These are phyloP conservation scores for Leontocebus nigricollis DNA, from an alignment of 2,797 vertebrate genomes.

Conservation along the genomic window DNA sequence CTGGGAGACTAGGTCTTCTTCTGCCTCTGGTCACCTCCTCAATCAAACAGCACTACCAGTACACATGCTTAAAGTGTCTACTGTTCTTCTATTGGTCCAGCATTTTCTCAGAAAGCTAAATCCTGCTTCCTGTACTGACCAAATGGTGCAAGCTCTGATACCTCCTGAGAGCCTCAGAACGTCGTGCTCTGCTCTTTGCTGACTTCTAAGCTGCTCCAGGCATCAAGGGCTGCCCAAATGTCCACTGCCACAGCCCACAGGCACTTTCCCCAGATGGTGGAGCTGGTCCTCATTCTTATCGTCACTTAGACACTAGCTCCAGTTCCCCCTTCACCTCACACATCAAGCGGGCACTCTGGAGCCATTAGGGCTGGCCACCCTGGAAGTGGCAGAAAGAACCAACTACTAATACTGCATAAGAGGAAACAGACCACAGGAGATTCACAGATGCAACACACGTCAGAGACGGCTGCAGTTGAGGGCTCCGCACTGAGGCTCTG, in stretches of 20 bases:
- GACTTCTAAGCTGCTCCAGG: background rate
- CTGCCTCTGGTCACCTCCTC: background rate
- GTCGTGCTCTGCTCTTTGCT: background rate
- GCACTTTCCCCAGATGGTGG: background rate
- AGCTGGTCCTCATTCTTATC: background rate
- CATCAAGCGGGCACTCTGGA: background rate
- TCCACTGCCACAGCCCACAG: too few relatives aligned
- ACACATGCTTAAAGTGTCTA: background rate
- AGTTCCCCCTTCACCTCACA: background rate
- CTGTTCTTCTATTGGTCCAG: background rate
- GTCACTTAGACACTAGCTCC: background rate
- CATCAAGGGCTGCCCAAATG: background rate
- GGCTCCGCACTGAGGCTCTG: background rate
- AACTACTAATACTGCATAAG: too few relatives aligned
- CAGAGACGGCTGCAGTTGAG: background rate
- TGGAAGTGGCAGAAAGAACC: background rate
- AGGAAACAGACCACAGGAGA: background rate
- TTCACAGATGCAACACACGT: background rate
- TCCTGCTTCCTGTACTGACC: background rate
- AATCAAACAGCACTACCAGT: background rate
- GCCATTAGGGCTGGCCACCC: background rate
- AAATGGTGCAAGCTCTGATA: background rate
- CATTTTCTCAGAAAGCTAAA: background rate
- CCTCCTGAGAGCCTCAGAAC: background rate
- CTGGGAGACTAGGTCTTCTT: background rate